Evolutionary conservation across 2,113 vertebrate species (phyloP).

Genomic region (Orycteropus afer): DNA sequence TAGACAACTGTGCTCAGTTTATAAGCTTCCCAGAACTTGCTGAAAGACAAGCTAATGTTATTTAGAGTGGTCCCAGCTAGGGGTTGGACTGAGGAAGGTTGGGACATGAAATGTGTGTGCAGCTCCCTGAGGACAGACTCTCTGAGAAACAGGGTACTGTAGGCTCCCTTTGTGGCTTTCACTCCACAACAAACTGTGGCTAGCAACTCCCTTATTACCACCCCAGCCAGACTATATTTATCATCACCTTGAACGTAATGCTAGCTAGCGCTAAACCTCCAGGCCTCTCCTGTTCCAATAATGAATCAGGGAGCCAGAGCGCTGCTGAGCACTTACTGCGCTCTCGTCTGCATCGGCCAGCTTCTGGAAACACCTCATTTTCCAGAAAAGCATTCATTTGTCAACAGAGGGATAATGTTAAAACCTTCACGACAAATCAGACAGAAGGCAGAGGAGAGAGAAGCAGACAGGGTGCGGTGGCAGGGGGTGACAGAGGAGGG

Average conservation of each 20-base stretch:
- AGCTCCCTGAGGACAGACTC: background rate
- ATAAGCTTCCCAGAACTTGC: slow-evolving; percentile 64
- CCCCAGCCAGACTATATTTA: slow-evolving; percentile 74
- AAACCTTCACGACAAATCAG: slow-evolving; percentile 58
- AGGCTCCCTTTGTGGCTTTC: slow-evolving; percentile 64
- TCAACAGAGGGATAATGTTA: slow-evolving; percentile 79
- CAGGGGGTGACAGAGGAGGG: background rate
- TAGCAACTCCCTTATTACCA: slow-evolving; percentile 75
- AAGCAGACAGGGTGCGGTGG: accelerated
- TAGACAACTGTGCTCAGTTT: slow-evolving; percentile 65
- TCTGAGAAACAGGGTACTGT: background rate
- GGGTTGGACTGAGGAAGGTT: background rate
- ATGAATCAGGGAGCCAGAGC: slow-evolving; percentile 54
- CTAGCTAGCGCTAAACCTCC: slow-evolving; percentile 65
- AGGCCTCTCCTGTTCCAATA: slow-evolving; percentile 56
- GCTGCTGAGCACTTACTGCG: slow-evolving; percentile 14
- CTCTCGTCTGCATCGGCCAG: slow-evolving; percentile 5
- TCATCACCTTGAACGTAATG: slow-evolving; percentile 77
- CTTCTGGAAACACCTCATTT: slow-evolving; percentile 75
- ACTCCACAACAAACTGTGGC: slow-evolving; percentile 69
- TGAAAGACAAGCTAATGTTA: slow-evolving; percentile 72
- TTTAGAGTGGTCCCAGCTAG: slow-evolving; percentile 55
- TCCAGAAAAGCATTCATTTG: slow-evolving; percentile 78
- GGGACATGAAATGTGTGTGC: background rate
- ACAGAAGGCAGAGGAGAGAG: background rate